Percentiles rank a stretch among this genome's conserved stretches.
Evolutionary conservation across 2,113 vertebrate species (phyloP).

Genomic region (Procavia capensis): DNA sequence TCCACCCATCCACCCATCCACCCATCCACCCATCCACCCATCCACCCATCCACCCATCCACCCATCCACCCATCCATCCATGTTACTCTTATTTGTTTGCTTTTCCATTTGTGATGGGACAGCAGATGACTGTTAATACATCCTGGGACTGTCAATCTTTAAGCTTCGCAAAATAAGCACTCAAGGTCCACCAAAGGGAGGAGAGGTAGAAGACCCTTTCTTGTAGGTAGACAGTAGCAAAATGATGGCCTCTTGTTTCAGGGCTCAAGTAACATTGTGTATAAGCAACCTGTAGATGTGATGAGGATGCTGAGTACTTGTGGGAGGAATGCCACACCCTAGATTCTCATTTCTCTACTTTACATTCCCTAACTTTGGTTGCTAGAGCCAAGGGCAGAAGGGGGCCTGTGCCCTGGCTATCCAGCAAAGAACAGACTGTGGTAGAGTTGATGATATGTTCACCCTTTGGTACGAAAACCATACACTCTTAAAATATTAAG

Average conservation of each 20-base stretch:
- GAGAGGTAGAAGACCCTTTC: neutral
- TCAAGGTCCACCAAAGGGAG: neutral
- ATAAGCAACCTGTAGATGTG: fast-evolving
- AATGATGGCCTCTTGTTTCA: fast-evolving
- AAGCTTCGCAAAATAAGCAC: neutral
- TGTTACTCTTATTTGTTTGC: neutral
- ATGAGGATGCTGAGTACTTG: fast-evolving
- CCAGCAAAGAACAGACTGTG: neutral
- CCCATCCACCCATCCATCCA: no score
- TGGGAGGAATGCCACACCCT: fast-evolving
- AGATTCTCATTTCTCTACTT: neutral
- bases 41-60: no score
- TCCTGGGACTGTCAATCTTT: neutral
- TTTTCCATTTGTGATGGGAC: neutral
- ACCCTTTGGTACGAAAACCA: neutral
- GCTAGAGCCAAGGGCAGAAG: neutral
- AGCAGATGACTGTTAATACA: no score
- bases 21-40: no score
- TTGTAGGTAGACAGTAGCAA: neutral
- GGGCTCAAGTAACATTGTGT: fast-evolving
- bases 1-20: no score
- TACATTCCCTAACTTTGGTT: neutral
- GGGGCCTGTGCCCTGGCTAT: neutral
- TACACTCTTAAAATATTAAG: slow-evolving; percentile 31
- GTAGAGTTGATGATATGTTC: neutral